These are phyloP conservation scores for Temnothorax unifasciatus DNA, from an alignment of 2,888 invertebrate genomes.

Conservation along the genomic window DNA sequence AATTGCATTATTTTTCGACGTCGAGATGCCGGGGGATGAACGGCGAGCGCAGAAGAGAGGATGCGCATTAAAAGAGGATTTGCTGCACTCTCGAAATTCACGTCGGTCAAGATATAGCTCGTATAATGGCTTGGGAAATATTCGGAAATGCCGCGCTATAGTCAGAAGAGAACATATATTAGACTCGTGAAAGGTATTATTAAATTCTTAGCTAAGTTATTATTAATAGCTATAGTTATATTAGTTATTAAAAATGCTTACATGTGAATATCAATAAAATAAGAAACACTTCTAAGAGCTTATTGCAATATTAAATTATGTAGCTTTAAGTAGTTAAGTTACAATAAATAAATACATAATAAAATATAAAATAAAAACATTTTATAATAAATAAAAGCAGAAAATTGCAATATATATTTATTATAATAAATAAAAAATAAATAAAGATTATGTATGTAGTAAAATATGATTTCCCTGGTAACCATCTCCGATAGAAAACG, in stretches of 20 bases:
- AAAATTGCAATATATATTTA: neutral
- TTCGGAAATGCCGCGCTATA: neutral
- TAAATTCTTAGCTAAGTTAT: slow-evolving; percentile 25
- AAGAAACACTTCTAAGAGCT: neutral
- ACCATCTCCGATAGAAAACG: no score
- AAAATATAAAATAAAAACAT: neutral
- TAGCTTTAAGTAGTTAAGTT: neutral
- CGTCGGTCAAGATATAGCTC: slow-evolving; percentile 13
- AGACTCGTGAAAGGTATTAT: slow-evolving; percentile 3
- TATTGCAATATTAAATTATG: neutral
- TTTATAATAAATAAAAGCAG: neutral
- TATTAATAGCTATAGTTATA: neutral
- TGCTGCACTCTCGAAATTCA: slow-evolving; percentile 44
- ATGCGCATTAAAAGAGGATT: slow-evolving; percentile 42
- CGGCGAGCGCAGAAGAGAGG: neutral
- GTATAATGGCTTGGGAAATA: slow-evolving; percentile 37
- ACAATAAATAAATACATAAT: neutral
- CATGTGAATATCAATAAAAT: neutral
- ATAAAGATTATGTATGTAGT: neutral
- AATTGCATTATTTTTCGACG: slow-evolving; percentile 37
- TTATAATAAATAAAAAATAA: neutral
- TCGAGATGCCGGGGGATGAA: slow-evolving; percentile 9
- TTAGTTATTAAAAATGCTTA: neutral
- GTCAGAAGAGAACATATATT: neutral
- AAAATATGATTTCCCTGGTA: neutral